Evolutionary conservation across 1,140 invertebrate genomes (phyloP).

Genomic region (Meloidogyne exigua): DNA sequence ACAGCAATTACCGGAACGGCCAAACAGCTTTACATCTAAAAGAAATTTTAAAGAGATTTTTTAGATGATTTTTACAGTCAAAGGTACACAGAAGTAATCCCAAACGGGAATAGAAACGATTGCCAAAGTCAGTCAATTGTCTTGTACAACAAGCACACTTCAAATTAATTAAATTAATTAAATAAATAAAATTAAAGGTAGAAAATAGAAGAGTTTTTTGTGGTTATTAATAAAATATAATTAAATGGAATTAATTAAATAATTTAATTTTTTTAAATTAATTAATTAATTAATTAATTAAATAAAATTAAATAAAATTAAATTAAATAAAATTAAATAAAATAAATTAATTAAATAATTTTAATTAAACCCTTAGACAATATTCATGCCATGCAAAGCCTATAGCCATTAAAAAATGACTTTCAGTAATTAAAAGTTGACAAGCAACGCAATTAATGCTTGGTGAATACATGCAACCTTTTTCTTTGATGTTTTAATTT

Average conservation of each 20-base stretch:
- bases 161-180: too few relatives aligned
- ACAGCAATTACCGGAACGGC: background rate
- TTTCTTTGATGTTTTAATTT: background rate
- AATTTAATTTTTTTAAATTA: too few relatives aligned
- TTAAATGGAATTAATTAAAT: too few relatives aligned
- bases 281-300: too few relatives aligned
- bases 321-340: too few relatives aligned
- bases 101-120: background rate
- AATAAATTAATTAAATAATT: too few relatives aligned
- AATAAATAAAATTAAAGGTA: too few relatives aligned
- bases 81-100: background rate
- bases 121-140: background rate
- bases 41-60: too few relatives aligned
- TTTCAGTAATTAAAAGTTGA: background rate
- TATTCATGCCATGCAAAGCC: background rate
- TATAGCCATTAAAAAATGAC: background rate
- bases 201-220: too few relatives aligned
- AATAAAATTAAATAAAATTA: too few relatives aligned
- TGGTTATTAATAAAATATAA: too few relatives aligned
- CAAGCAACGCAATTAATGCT: background rate
- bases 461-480: background rate
- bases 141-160: background rate
- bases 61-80: background rate
- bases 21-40: background rate
- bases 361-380: background rate